Base-by-base conservation (phyloP, 1,140 invertebrate genomes). In the Trichonephila clavata region DNA sequence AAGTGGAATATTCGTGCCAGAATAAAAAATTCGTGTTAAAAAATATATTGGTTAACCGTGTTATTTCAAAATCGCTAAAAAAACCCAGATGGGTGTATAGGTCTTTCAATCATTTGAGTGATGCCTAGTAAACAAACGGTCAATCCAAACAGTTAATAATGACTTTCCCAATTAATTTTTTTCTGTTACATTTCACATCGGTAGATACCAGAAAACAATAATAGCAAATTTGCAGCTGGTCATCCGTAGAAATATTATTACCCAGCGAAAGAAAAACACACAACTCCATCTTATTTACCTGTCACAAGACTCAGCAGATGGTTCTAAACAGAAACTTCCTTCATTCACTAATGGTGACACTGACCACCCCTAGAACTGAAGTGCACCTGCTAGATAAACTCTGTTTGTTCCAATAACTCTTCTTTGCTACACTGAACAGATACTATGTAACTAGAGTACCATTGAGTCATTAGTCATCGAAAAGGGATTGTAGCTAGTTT, bases 221-320 rank as follows among this genome's bases (percentile, higher is more conserved):
- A 77, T 77, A 32, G 18, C 32, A 18, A 13, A 77, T 77, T 77
- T 77, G 71, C 71, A 77, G 71, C 71, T 77, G 71, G 24, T 39
- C 18, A 27, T 16, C 27, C 24, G 13, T 77, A 77, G 32, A 32
- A 77, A 39, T 7, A 39, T 32, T 39, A 18, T 39, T 32, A 20
- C 27, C 27, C 16, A 77, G 18, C 32, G 32, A 77, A 39, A 16
- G 71, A 39, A 77, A 77, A 77, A 32, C 16, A 39, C 27, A 39
- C 71, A 32, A 77, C 32, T 32, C 71, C 71, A 77, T 77, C 71
- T 77, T 77, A 77, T 77, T 77, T 77, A 77, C 24, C 71, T 77
- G 71, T 77, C 71, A 39, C 27, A 39, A 77, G 16, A 77, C 71
- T 32, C 71, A 24, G 71, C 71, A 77, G 71, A 39, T 77, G 71